phyloP scores from a whole-genome alignment of 2,797 vertebrate species.

The Crenuchus spilurus region DNA sequence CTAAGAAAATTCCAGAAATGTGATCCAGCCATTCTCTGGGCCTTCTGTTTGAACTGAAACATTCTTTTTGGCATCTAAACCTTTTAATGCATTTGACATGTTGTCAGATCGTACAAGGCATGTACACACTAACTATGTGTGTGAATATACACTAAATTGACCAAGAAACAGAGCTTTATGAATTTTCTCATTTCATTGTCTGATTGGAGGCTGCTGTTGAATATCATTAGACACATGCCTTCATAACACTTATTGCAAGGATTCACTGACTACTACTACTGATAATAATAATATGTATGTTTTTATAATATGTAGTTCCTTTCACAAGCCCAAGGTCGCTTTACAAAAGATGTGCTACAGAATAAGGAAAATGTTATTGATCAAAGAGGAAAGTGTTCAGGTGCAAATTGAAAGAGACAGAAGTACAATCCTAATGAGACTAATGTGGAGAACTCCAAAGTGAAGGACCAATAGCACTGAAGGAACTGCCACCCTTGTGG shows the following conservation, averaged over 20 bases:
- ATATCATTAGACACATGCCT: slow-evolving; percentile 30
- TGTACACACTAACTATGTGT: slow-evolving; percentile 13
- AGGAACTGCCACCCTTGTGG: too few relatives aligned
- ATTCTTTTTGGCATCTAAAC: slow-evolving; percentile 37
- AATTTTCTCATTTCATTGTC: slow-evolving; percentile 36
- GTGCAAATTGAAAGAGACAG: too few relatives aligned
- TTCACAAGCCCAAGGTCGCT: too few relatives aligned
- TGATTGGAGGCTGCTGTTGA: slow-evolving; percentile 2
- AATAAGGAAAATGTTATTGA: too few relatives aligned
- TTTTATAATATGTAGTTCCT: too few relatives aligned
- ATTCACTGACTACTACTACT: too few relatives aligned
- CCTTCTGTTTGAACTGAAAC: slow-evolving; percentile 12
- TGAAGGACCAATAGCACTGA: too few relatives aligned
- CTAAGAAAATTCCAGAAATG: slow-evolving; percentile 17
- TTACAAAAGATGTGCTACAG: too few relatives aligned
- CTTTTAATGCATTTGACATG: slow-evolving; percentile 49
- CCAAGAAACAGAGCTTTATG: slow-evolving; percentile 20
- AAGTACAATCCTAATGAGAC: too few relatives aligned
- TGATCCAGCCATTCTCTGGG: not conserved
- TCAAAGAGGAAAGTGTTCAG: too few relatives aligned
- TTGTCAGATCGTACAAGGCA: slow-evolving; percentile 23
- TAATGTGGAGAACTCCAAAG: too few relatives aligned
- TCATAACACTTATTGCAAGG: slow-evolving; percentile 26
- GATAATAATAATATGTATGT: too few relatives aligned
- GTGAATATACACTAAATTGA: slow-evolving; percentile 26